These are phyloP conservation scores for Brachypalpus laphriformis DNA, from an alignment of 2,888 invertebrate genomes.

Conservation along the genomic window DNA sequence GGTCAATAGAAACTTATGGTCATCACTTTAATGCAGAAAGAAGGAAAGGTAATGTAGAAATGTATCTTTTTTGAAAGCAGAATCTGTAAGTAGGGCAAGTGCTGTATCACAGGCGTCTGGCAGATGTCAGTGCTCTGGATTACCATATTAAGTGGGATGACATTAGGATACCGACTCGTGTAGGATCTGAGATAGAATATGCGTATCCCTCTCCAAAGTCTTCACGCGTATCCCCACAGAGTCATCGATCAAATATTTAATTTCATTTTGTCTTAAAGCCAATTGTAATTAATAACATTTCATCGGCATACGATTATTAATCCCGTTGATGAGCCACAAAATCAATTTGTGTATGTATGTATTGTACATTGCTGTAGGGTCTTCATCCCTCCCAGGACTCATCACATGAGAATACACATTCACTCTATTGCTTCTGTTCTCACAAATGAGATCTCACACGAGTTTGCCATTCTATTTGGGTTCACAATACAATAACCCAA, in stretches of 20 bases:
- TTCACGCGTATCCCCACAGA: background rate
- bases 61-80: too few relatives aligned
- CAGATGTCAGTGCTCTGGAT: too few relatives aligned
- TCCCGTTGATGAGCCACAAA: background rate
- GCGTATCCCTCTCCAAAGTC: background rate
- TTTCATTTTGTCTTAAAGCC: background rate
- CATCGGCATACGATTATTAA: background rate
- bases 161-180: too few relatives aligned
- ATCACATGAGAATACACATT: background rate
- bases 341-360: background rate
- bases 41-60: too few relatives aligned
- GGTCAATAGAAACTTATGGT: background rate
- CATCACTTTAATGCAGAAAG: background rate
- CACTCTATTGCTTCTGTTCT: background rate
- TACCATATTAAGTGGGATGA: too few relatives aligned
- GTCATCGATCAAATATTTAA: too few relatives aligned
- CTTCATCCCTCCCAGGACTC: background rate
- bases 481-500: background rate
- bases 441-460: constrained; percentile 3
- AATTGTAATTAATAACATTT: background rate
- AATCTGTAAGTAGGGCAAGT: too few relatives aligned
- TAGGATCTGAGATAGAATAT: too few relatives aligned
- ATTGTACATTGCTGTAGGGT: background rate
- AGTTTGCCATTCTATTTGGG: background rate
- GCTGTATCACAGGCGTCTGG: too few relatives aligned